Evolutionary conservation across 2,888 invertebrate genomes (phyloP), one percentile per base, ranked within the genome.

Genomic region (Plagodis dolabraria): DNA sequence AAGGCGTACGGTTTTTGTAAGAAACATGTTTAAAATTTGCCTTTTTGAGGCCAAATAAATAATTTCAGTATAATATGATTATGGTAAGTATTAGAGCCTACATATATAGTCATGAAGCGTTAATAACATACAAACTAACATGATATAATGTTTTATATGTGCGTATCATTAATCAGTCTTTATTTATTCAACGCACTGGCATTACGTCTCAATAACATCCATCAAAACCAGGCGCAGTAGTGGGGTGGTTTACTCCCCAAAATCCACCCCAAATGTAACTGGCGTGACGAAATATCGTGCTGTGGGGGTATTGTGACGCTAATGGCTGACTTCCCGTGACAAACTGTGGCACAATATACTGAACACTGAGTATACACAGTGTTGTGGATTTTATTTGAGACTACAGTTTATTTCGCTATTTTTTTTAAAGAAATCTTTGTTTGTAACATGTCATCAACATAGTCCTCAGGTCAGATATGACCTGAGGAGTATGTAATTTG

Each of bases 221-320:
- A 57, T 57, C 57, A 57, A 45, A 57, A 44, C 44, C 36, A 11
- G 47, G 56, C 46, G 53, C 38, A 33, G 40, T 47, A 22, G 7
- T 5, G 43, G 43, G 43, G 43, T 12, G 11, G 12, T 43, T 12
- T 46, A 33, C 46, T 35, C 45, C 22, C 43, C 7, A 5, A 6
- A 11, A 34, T 11, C 42, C 51, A 38, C 55, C 51, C 51, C 47
- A 9, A 57, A 33, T 50, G 55, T 52, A 60, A 52, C 34, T 60
- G 47, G 47, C 55, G 60, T 60, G 60, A 52, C 60, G 55, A 51
- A 52, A 55, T 52, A 44, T 47, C 55, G 52, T 55, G 60, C 47
- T 36, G 22, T 33, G 34, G 51, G 10, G 42, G 47, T 47, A 55
- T 60, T 60, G 60, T 60, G 8, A 40, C 42, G 45, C 35, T 60